These are phyloP conservation scores for Tupaia chinensis DNA, from an alignment of 2,113 vertebrate genomes.

Conservation along the genomic window DNA sequence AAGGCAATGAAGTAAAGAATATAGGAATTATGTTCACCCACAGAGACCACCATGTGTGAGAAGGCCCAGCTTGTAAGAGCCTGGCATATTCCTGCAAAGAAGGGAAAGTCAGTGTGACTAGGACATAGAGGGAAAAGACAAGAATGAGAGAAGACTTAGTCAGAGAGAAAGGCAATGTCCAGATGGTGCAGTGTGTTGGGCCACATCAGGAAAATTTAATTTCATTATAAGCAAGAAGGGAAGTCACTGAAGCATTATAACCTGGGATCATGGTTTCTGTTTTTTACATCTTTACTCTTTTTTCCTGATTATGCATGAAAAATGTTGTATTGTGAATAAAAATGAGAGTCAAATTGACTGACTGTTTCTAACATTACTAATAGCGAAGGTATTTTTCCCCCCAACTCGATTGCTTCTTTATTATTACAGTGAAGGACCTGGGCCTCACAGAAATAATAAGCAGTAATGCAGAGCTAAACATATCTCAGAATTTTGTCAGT, in stretches of 20 bases:
- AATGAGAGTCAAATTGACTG: not conserved
- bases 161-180: not conserved
- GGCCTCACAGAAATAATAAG: slow-evolving; percentile 20
- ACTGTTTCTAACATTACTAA: slow-evolving; percentile 14
- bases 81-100: accelerated
- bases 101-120: not conserved
- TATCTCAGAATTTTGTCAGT: not conserved
- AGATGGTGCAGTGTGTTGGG: not conserved
- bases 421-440: not conserved
- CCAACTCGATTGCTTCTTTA: not conserved
- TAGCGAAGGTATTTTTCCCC: not conserved
- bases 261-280: not conserved
- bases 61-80: not conserved
- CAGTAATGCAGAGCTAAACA: not conserved
- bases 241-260: slow-evolving; percentile 13
- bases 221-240: not conserved
- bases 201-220: not conserved
- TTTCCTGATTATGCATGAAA: not conserved
- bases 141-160: not conserved
- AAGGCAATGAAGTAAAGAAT: not conserved
- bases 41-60: accelerated
- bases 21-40: not conserved
- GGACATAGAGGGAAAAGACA: not conserved
- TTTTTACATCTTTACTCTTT: not conserved
- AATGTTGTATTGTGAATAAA: not conserved